Base-by-base conservation (phyloP, 2,888 invertebrate genomes). In the Leuctra nigra region DNA sequence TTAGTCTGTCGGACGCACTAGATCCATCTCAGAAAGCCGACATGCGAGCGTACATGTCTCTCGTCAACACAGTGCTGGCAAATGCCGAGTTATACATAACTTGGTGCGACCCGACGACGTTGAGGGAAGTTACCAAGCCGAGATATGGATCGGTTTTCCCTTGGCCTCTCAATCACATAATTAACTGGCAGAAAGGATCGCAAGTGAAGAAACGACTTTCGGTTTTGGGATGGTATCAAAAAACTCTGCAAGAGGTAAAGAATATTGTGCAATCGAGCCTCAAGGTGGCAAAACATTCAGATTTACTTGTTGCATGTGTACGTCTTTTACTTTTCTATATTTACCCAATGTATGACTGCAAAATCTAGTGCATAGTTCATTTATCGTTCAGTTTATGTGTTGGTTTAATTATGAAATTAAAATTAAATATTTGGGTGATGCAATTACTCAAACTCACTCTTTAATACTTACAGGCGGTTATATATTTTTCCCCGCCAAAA, bases 71-170 rank as follows among this genome's bases (percentile, higher is more conserved):
- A 67, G 89, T 95, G 0, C 76, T 98, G 53, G 86, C 87, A 50
- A 91, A 92, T 74, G 93, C 96, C 23, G 96, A 97, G 80, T 76
- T 88, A 20, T 95, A 91, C 71, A 80, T 95, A 61, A 88, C 90
- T 46, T 97, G 96, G 89, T 75, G 87, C 56, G 88, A 94, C 68
- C 78, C 82, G 50, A 79, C 82, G 50, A 92, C 92, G 0, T 86
- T 87, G 64, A 81, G 83, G 57, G 81, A 85, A 59, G 86, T 94
- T 1, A 97, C 97, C 0, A 84, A 84, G 59, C 80, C 82, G 0
- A 79, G 97, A 4, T 89, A 92, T 71, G 91, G 94, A 0, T 88
- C 88, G 0, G 90, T 91, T 2, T 93, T 91, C 74, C 91, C 94
- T 0, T 98, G 94, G 89, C 98, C 98, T 0, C 72, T 98, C 3